A percentile compares a stretch with the other conserved stretches of the same genome.
These are phyloP conservation scores for Syrista parreyssii DNA, from an alignment of 2,888 invertebrate genomes.

Conservation along the genomic window DNA sequence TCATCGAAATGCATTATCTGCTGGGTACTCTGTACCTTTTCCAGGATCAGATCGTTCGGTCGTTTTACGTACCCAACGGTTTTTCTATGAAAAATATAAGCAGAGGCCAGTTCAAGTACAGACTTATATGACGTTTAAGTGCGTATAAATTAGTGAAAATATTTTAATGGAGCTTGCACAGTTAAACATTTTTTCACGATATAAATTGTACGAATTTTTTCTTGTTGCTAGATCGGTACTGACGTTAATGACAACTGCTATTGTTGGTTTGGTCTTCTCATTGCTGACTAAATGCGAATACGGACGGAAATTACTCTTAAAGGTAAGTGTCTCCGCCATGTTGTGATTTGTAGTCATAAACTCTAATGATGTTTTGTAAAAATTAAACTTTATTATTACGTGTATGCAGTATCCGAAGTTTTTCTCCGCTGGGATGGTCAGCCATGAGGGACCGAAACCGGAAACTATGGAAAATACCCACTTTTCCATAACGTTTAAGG, in stretches of 20 bases:
- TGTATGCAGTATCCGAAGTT: slow-evolving; percentile 73
- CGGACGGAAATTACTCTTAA: slow-evolving; percentile 75
- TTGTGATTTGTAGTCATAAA: slow-evolving; percentile 3
- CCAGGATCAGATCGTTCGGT: slow-evolving; percentile 86
- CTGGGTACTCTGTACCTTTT: slow-evolving; percentile 80
- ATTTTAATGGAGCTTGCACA: not conserved
- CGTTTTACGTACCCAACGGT: slow-evolving; percentile 83
- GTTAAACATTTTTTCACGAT: not conserved
- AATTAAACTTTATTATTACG: slow-evolving; percentile 2
- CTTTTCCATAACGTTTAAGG: slow-evolving; percentile 79
- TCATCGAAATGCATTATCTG: slow-evolving; percentile 67
- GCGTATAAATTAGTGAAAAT: slow-evolving; percentile 18
- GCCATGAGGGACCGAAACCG: slow-evolving; percentile 75
- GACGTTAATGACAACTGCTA: slow-evolving; percentile 66
- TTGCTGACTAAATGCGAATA: slow-evolving; percentile 72
- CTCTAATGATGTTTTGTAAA: not conserved
- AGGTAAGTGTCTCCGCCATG: slow-evolving; percentile 62
- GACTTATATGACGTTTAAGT: slow-evolving; percentile 75
- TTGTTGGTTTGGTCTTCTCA: slow-evolving; percentile 73
- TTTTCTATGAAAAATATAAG: slow-evolving; percentile 75
- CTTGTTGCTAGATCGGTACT: slow-evolving; percentile 66
- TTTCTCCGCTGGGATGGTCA: slow-evolving; percentile 79
- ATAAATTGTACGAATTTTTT: not conserved
- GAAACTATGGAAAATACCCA: slow-evolving; percentile 71
- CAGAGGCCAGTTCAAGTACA: slow-evolving; percentile 83